Evolutionary conservation across 2,888 invertebrate species (phyloP).

Genomic region (Nineta flava): DNA sequence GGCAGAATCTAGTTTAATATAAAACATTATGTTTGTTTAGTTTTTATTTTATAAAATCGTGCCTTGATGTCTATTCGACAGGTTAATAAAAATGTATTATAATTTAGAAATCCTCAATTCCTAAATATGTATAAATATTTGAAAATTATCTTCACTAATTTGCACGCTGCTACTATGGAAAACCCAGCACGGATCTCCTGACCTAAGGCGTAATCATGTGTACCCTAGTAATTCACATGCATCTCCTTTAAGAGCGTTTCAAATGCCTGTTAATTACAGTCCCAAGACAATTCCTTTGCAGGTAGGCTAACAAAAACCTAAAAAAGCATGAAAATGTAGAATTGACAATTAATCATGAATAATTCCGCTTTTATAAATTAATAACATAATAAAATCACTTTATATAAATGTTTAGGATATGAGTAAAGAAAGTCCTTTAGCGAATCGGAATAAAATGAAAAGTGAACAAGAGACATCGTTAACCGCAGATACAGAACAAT

Average conservation of each 20-base stretch:
- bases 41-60: no score
- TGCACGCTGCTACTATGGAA: conserved; percentile 20
- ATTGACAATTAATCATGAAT: not conserved
- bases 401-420: not conserved
- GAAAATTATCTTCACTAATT: conserved; percentile 8
- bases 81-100: no score
- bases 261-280: conserved; percentile 38
- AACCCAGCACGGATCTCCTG: conserved; percentile 44
- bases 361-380: no score
- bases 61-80: no score
- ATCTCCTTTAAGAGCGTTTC: conserved; percentile 47
- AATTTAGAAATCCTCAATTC: no score
- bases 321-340: not conserved
- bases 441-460: not conserved
- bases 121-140: not conserved
- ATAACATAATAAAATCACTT: no score
- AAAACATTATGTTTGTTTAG: no score
- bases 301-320: conserved; percentile 17
- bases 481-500: conserved; percentile 46
- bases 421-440: not conserved
- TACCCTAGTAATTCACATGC: conserved; percentile 48
- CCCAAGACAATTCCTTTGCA: conserved; percentile 40
- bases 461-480: not conserved
- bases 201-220: conserved; percentile 42
- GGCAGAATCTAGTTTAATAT: no score